phyloP scores from a whole-genome alignment of 1,140 invertebrate genomes.

The Halyomorpha halys region DNA sequence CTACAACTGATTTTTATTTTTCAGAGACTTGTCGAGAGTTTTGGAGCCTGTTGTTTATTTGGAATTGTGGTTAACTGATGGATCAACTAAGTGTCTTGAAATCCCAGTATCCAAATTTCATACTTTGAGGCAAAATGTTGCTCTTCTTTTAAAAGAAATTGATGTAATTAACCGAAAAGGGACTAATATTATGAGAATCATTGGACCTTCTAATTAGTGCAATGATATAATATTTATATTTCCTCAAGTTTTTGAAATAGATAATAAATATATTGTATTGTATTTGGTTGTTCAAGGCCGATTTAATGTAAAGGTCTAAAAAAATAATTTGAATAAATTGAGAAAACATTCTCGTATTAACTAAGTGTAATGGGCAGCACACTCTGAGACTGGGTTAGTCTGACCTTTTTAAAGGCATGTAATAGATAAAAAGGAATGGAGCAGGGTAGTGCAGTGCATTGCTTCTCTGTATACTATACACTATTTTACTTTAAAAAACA shows the following conservation, averaged over 20 bases:
- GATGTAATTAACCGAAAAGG: slow-evolving; percentile 27
- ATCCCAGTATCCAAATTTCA: slow-evolving; percentile 29
- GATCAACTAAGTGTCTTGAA: slow-evolving; percentile 26
- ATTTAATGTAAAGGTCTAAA: too few relatives aligned
- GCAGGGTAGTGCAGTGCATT: too few relatives aligned
- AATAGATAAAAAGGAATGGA: too few relatives aligned
- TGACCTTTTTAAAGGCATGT: too few relatives aligned
- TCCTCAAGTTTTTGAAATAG: neutral
- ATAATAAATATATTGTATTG: too few relatives aligned
- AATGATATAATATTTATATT: neutral
- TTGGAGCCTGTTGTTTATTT: slow-evolving; percentile 28
- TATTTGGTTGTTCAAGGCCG: too few relatives aligned
- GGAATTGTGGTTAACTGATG: slow-evolving; percentile 26
- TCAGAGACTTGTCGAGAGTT: slow-evolving; percentile 28
- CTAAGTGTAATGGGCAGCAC: too few relatives aligned
- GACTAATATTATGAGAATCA: slow-evolving; percentile 25
- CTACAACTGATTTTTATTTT: slow-evolving; percentile 8
- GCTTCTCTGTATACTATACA: too few relatives aligned
- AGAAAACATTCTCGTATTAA: too few relatives aligned
- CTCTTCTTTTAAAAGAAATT: slow-evolving; percentile 28
- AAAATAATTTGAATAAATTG: too few relatives aligned
- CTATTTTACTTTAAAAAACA: too few relatives aligned
- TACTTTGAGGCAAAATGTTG: slow-evolving; percentile 28
- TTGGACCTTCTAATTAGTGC: slow-evolving; percentile 5
- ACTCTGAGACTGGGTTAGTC: too few relatives aligned